Conservation (phyloP, 2,888 invertebrate genomes). For the Epinotia demarniana region DNA sequence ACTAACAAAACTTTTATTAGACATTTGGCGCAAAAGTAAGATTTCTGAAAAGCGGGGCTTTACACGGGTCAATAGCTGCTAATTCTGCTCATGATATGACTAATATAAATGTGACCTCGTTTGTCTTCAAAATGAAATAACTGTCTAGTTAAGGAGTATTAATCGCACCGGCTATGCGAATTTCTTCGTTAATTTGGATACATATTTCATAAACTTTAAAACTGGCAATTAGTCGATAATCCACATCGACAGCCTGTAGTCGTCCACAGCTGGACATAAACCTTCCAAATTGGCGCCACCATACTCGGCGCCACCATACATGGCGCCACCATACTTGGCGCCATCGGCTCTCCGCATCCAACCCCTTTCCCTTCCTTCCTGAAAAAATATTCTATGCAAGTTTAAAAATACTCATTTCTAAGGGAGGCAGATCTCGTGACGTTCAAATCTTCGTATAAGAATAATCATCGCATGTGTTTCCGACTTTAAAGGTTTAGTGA, state of each 20-base stretch:
- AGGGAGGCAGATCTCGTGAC: too few relatives aligned
- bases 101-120: conserved; percentile 22
- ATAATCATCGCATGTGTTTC: too few relatives aligned
- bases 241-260: too few relatives aligned
- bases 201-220: conserved; percentile 26
- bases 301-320: too few relatives aligned
- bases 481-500: too few relatives aligned
- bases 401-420: background rate
- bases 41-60: background rate
- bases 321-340: too few relatives aligned
- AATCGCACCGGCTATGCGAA: conserved; percentile 2
- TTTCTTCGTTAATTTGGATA: conserved; percentile 11
- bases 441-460: too few relatives aligned
- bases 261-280: too few relatives aligned
- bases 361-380: too few relatives aligned
- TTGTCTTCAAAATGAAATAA: conserved; percentile 29
- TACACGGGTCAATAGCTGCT: background rate
- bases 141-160: conserved; percentile 25
- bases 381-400: background rate
- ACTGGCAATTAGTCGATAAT: background rate
- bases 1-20: too few relatives aligned
- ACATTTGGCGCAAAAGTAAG: background rate
- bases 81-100: background rate
- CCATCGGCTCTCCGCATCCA: too few relatives aligned
- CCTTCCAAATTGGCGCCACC: too few relatives aligned